These are phyloP conservation scores for Drosophila affinis DNA, from an alignment of 2,888 invertebrate species.

Conservation along the genomic window DNA sequence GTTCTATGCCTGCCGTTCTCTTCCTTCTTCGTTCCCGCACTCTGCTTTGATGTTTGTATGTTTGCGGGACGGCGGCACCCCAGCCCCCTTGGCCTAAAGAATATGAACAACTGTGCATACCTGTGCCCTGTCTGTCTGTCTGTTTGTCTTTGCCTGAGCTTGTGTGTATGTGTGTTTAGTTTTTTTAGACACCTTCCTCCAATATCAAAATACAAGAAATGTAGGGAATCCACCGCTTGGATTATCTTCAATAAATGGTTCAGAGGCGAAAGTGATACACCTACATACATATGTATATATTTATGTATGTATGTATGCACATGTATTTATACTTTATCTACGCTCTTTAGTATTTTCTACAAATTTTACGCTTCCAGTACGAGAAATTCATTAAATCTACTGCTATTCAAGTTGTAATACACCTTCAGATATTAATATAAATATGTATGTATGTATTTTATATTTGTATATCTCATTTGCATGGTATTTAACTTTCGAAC, in stretches of 20 bases:
- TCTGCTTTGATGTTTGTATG: not conserved
- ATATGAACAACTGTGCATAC: slow-evolving; percentile 39
- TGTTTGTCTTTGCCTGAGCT: slow-evolving; percentile 3
- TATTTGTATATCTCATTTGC: too few species aligned
- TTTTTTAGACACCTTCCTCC: not conserved
- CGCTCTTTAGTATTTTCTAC: too few species aligned
- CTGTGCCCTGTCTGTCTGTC: slow-evolving; percentile 43
- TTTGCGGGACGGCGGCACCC: not conserved
- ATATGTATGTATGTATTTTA: too few species aligned
- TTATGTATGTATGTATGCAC: slow-evolving; percentile 3
- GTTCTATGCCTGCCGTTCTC: not conserved
- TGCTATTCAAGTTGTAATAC: too few species aligned
- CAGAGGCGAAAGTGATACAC: not conserved
- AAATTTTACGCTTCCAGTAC: too few species aligned
- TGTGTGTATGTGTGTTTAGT: not conserved
- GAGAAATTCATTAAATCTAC: too few species aligned
- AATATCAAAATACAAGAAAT: not conserved
- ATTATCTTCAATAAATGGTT: not conserved
- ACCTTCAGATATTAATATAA: too few species aligned
- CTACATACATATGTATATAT: too few species aligned
- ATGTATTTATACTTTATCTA: too few species aligned
- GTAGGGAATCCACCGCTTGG: not conserved
- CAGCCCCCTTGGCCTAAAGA: not conserved
- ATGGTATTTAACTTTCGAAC: too few species aligned
- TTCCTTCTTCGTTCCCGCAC: not conserved